Percentiles rank a stretch among this genome's conserved stretches.
Evolutionary conservation across 2,113 vertebrate species (phyloP).

Genomic region (Hystrix brachyura): DNA sequence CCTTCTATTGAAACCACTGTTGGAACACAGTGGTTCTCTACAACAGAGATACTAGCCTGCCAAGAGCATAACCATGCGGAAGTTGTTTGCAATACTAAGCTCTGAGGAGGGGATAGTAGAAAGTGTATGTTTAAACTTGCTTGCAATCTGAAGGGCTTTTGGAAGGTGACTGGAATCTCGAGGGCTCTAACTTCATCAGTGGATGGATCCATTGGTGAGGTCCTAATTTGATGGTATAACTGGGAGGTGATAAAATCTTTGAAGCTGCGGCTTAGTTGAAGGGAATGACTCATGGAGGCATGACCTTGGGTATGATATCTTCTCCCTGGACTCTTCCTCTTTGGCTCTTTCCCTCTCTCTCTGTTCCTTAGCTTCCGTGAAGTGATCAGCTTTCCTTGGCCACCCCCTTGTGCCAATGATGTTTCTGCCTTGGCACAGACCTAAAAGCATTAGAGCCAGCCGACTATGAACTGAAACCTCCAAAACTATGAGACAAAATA

Average conservation of each 20-base stretch:
- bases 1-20: not conserved
- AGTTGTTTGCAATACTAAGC: not conserved
- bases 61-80: not conserved
- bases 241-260: not conserved
- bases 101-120: not conserved
- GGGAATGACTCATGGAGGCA: not conserved
- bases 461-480: not conserved
- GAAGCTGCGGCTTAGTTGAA: not conserved
- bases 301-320: not conserved
- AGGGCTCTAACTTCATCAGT: not conserved
- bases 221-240: not conserved
- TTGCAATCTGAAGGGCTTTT: not conserved
- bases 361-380: not conserved
- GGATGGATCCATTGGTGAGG: not conserved
- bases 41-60: not conserved
- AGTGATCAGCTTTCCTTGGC: not conserved
- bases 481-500: not conserved
- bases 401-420: not conserved
- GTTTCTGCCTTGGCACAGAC: not conserved
- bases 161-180: not conserved
- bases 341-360: not conserved
- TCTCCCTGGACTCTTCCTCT: not conserved
- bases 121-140: not conserved
- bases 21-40: not conserved
- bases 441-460: not conserved